phyloP scores from a whole-genome alignment of 1,140 invertebrate genomes.

The Bathynomus jamesi region DNA sequence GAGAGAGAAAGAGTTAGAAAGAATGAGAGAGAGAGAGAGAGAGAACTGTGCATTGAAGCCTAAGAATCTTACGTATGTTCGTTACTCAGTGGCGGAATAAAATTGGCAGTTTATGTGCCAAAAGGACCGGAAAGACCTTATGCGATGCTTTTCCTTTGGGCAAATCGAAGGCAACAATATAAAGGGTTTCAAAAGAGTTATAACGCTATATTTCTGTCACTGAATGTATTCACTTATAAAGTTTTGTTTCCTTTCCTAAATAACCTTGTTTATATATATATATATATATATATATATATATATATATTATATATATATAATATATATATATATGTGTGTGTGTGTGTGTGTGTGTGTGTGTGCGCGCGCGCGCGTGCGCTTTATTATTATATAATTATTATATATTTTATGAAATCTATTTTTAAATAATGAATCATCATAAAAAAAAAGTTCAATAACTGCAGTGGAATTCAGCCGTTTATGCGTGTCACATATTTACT shows the following conservation, averaged over 20 bases:
- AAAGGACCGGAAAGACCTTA: conserved; percentile 1
- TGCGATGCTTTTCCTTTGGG: background rate
- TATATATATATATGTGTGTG: background rate
- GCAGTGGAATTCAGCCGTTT: no score
- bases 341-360: no score
- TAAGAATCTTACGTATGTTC: conserved; percentile 1
- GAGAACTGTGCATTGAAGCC: background rate
- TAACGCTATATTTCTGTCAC: background rate
- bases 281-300: background rate
- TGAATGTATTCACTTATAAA: background rate
- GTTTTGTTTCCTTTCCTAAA: background rate
- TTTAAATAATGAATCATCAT: no score
- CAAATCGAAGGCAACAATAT: conserved; percentile 1
- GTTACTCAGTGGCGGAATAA: background rate
- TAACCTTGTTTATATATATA: background rate
- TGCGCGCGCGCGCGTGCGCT: no score
- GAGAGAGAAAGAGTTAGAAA: background rate
- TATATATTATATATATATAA: conserved; percentile 1
- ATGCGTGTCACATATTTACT: no score
- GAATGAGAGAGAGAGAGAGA: background rate
- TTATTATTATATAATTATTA: no score
- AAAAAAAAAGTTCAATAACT: no score
- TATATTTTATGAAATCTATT: no score
- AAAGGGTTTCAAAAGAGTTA: background rate
- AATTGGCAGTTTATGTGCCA: conserved; percentile 1